phyloP scores from a whole-genome alignment of 2,888 invertebrate species.

The Epirrhoe tristata region DNA sequence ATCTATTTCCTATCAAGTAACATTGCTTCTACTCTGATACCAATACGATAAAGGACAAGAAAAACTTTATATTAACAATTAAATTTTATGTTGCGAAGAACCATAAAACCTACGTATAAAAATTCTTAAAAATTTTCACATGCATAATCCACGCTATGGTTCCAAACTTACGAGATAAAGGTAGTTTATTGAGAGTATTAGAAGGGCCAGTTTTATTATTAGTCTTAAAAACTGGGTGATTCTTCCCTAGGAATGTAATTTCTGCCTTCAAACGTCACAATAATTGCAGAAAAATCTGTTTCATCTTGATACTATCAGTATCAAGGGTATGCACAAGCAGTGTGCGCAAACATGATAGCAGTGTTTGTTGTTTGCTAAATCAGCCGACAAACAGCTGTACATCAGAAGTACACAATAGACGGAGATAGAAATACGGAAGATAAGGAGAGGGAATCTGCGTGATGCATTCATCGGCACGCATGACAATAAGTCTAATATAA shows the following conservation, averaged over 20 bases:
- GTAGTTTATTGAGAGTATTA: too few relatives aligned
- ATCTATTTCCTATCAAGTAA: too few relatives aligned
- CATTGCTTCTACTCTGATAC: too few relatives aligned
- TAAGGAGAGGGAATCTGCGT: conserved; percentile 24
- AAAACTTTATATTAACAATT: too few relatives aligned
- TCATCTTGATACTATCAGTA: conserved; percentile 19
- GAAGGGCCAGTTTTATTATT: too few relatives aligned
- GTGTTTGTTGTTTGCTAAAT: conserved; percentile 34
- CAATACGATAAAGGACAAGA: too few relatives aligned
- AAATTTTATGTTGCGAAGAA: too few relatives aligned
- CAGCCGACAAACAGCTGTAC: conserved; percentile 21
- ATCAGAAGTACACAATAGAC: conserved; percentile 7
- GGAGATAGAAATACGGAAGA: conserved; percentile 5
- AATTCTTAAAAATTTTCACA: too few relatives aligned
- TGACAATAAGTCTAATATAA: background rate
- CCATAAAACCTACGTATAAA: too few relatives aligned
- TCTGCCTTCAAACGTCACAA: background rate
- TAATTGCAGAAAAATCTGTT: conserved; percentile 16
- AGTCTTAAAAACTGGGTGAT: too few relatives aligned
- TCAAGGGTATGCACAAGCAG: conserved; percentile 17
- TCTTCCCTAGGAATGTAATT: background rate
- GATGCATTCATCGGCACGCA: conserved; percentile 22
- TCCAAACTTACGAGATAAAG: too few relatives aligned
- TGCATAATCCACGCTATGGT: too few relatives aligned
- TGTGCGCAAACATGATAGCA: conserved; percentile 49